phyloP scores from a whole-genome alignment of 2,888 invertebrate species.

The Hemistola chrysoprasaria region DNA sequence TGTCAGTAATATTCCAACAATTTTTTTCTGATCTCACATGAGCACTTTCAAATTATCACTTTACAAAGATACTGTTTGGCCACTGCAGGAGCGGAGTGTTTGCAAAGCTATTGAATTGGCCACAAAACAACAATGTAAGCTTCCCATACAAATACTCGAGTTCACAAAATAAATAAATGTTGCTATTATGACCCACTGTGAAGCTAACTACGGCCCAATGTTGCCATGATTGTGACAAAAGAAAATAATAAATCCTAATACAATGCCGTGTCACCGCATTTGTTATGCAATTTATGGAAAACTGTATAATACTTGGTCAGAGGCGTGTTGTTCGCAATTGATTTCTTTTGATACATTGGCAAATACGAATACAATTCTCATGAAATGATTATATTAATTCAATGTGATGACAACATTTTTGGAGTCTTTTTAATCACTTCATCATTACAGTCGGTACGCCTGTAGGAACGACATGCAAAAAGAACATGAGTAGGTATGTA shows the following conservation, averaged over 20 bases:
- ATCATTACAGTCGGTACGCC: too few relatives aligned
- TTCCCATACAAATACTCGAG: conserved; percentile 49
- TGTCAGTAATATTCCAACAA: too few relatives aligned
- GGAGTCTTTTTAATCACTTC: too few relatives aligned
- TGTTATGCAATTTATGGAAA: conserved; percentile 71
- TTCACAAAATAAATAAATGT: conserved; percentile 64
- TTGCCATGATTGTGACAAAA: conserved; percentile 60
- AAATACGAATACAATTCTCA: conserved; percentile 8
- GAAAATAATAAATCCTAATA: conserved; percentile 71
- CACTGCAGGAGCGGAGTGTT: conserved; percentile 38
- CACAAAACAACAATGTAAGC: conserved; percentile 48
- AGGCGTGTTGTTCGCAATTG: conserved; percentile 40
- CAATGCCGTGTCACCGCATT: conserved; percentile 69
- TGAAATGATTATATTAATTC: background rate
- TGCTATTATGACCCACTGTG: conserved; percentile 53
- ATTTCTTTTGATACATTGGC: conserved; percentile 8
- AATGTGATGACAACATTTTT: too few relatives aligned
- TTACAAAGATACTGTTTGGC: conserved; percentile 30
- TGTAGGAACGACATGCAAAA: too few relatives aligned
- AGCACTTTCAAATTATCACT: conserved; percentile 29
- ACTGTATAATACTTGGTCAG: conserved; percentile 45
- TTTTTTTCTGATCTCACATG: conserved; percentile 17
- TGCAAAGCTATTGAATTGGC: conserved; percentile 45
- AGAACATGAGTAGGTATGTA: too few relatives aligned
- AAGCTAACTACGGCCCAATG: conserved; percentile 49